Evolutionary conservation across 2,797 vertebrate genomes (phyloP).

Genomic region (Platalea minor): DNA sequence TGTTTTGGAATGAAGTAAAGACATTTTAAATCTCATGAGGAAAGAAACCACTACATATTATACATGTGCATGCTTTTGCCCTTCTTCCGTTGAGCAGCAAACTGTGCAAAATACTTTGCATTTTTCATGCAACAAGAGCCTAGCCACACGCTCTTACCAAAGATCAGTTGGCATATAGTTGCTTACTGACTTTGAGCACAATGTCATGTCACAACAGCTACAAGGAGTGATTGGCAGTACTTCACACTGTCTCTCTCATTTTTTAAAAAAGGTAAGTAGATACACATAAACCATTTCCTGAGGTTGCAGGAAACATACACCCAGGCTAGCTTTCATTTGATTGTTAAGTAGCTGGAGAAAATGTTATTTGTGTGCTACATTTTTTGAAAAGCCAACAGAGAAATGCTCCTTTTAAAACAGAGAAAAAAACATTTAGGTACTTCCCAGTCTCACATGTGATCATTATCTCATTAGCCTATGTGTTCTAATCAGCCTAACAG

Average conservation of each 20-base stretch:
- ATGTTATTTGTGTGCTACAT: neutral
- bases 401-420: neutral
- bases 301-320: neutral
- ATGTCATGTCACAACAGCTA: neutral
- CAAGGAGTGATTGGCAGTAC: neutral
- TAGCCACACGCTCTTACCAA: neutral
- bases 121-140: neutral
- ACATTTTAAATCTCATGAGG: neutral
- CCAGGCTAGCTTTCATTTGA: neutral
- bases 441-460: slow-evolving; percentile 7
- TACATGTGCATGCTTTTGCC: neutral
- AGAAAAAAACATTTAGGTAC: slow-evolving; percentile 37
- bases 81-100: neutral
- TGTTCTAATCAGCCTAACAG: neutral
- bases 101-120: neutral
- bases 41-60: neutral
- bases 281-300: neutral
- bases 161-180: neutral
- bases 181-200: neutral
- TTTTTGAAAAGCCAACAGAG: neutral
- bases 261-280: neutral
- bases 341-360: neutral
- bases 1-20: neutral
- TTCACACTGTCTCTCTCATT: neutral
- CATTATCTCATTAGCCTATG: neutral